These are phyloP conservation scores for Oreortyx pictus DNA, from an alignment of 2,797 vertebrate genomes.

Conservation along the genomic window DNA sequence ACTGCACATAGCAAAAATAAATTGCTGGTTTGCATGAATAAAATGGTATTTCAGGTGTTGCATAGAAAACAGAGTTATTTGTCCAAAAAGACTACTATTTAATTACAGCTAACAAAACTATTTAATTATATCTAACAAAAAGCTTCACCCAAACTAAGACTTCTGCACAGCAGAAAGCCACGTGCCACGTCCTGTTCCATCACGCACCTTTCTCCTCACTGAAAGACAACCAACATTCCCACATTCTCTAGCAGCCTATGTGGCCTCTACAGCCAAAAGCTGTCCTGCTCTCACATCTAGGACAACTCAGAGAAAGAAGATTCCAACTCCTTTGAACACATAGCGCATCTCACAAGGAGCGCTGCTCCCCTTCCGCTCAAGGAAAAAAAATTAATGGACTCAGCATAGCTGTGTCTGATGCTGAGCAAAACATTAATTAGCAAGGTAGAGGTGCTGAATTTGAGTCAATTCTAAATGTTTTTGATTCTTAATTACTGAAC, in stretches of 20 bases:
- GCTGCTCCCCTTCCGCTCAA: not conserved
- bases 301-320: not conserved
- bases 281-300: not conserved
- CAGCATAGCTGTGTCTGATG: not conserved
- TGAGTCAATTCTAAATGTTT: constrained; percentile 23
- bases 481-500: constrained; percentile 52
- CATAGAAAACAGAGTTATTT: not conserved
- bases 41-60: not conserved
- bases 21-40: not conserved
- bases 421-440: constrained; percentile 46
- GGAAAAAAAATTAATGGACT: not conserved
- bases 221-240: not conserved
- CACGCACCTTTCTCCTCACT: not conserved
- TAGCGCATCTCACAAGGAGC: not conserved
- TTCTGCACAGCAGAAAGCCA: not conserved
- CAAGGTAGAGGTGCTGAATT: constrained; percentile 25
- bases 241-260: fast-evolving
- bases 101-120: not conserved
- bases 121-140: not conserved
- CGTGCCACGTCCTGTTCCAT: not conserved
- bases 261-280: not conserved
- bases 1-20: fast-evolving
- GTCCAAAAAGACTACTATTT: not conserved
- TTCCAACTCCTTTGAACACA: not conserved
- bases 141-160: not conserved